Evolutionary conservation across 2,888 invertebrate species (phyloP).

Genomic region (Drosophila kuntzei): DNA sequence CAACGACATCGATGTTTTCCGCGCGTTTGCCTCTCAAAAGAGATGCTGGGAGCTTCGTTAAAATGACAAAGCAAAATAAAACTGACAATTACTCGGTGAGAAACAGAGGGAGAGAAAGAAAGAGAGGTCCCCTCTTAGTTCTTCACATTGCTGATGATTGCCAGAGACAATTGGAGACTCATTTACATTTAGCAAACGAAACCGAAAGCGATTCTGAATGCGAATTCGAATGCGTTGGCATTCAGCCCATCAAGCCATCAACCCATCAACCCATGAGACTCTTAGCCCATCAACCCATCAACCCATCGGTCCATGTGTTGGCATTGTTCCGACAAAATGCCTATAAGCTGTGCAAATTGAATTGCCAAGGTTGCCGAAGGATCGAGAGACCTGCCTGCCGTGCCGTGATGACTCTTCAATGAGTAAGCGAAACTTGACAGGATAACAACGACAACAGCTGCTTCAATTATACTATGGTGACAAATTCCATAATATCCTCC

Average conservation of each 20-base stretch:
- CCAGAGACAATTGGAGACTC: slow-evolving; percentile 64
- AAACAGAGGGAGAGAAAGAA: too few species aligned
- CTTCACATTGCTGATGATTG: slow-evolving; percentile 32
- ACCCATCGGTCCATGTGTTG: slow-evolving; percentile 25
- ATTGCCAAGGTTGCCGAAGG: slow-evolving; percentile 55
- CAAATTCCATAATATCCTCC: slow-evolving; percentile 36
- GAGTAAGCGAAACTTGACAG: slow-evolving; percentile 40
- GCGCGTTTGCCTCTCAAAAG: slow-evolving; percentile 53
- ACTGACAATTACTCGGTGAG: slow-evolving; percentile 64
- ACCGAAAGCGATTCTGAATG: slow-evolving; percentile 33
- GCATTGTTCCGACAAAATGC: slow-evolving; percentile 54
- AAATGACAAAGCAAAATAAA: slow-evolving; percentile 71
- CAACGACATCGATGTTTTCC: slow-evolving; percentile 53
- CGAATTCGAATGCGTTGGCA: slow-evolving; percentile 45
- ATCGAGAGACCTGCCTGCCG: slow-evolving; percentile 20
- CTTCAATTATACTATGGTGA: slow-evolving; percentile 31
- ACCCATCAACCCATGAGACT: slow-evolving; percentile 5
- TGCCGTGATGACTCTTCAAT: slow-evolving; percentile 47
- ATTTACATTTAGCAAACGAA: slow-evolving; percentile 64
- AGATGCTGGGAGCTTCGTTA: slow-evolving; percentile 61
- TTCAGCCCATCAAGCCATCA: slow-evolving; percentile 35
- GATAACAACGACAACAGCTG: slow-evolving; percentile 30
- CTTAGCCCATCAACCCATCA: slow-evolving; percentile 15
- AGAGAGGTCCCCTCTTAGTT: slow-evolving; percentile 6
- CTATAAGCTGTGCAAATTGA: slow-evolving; percentile 65